A percentile compares a stretch with the other conserved stretches of the same genome.
Evolutionary conservation across 1,140 invertebrate genomes (phyloP).

Genomic region (Chrysoperla carnea): DNA sequence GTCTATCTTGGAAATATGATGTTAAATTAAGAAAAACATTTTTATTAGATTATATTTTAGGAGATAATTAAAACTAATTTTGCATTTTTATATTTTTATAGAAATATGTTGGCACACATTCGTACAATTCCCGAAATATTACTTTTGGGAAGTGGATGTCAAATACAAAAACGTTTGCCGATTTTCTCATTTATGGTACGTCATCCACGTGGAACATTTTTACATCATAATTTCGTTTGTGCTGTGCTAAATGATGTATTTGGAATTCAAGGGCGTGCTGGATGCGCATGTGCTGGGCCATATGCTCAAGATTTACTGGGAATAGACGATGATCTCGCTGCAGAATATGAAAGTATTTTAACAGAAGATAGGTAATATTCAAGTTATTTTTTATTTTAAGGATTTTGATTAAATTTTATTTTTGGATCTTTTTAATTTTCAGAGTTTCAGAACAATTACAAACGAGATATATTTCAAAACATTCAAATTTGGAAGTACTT

Average conservation of each 20-base stretch:
- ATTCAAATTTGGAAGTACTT: constrained; percentile 51
- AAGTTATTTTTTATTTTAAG: constrained; percentile 2
- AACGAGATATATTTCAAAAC: constrained; percentile 34
- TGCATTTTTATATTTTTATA: constrained; percentile 22
- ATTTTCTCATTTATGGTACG: constrained; percentile 77
- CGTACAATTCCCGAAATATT: constrained; percentile 61
- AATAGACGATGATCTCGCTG: constrained; percentile 55
- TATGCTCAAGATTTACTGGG: constrained; percentile 75
- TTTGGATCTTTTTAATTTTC: constrained; percentile 8
- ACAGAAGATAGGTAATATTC: constrained; percentile 48
- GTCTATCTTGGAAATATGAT: no score
- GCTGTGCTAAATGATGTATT: constrained; percentile 81
- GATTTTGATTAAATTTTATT: neutral
- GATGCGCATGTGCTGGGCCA: constrained; percentile 64
- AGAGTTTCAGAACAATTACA: constrained; percentile 39
- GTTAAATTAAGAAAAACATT: no score
- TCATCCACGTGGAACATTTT: constrained; percentile 58
- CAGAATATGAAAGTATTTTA: constrained; percentile 57
- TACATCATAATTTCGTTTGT: constrained; percentile 83
- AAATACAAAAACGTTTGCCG: constrained; percentile 46
- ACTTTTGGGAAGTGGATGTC: constrained; percentile 51
- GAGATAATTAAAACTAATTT: neutral
- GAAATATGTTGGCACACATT: constrained; percentile 54
- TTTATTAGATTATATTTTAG: no score
- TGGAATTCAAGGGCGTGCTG: constrained; percentile 76